phyloP scores from a whole-genome alignment of 2,113 vertebrate species.

The Salvelinus alpinus region DNA sequence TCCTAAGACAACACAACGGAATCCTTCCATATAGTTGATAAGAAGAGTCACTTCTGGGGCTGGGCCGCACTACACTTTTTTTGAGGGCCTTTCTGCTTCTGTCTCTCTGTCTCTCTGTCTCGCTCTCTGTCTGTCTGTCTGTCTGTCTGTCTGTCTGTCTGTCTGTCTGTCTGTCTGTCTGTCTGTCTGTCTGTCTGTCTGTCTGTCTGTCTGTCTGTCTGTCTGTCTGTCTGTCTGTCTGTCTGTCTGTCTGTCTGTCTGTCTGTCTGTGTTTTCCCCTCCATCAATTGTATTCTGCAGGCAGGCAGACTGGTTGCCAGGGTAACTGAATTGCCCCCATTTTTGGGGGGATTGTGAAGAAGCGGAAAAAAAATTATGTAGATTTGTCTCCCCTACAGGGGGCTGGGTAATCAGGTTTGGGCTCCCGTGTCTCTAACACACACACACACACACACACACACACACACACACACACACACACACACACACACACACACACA shows the following conservation, averaged over 20 bases:
- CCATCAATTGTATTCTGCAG: constrained; percentile 59
- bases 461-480: constrained; percentile 4
- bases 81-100: no score
- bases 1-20: no score
- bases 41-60: no score
- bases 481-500: constrained; percentile 11
- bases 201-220: background rate
- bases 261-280: constrained; percentile 30
- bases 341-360: constrained; percentile 65
- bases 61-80: no score
- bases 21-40: no score
- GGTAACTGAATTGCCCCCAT: constrained; percentile 74
- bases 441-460: background rate
- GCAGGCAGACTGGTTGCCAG: constrained; percentile 68
- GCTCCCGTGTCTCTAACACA: background rate
- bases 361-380: constrained; percentile 57
- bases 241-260: background rate
- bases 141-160: background rate
- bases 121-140: no score
- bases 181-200: background rate
- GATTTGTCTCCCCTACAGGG: constrained; percentile 59
- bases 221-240: background rate
- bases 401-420: constrained; percentile 62
- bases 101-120: background rate
- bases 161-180: background rate